phyloP scores from a whole-genome alignment of 2,113 vertebrate genomes.

The Psilopogon haemacephalus region DNA sequence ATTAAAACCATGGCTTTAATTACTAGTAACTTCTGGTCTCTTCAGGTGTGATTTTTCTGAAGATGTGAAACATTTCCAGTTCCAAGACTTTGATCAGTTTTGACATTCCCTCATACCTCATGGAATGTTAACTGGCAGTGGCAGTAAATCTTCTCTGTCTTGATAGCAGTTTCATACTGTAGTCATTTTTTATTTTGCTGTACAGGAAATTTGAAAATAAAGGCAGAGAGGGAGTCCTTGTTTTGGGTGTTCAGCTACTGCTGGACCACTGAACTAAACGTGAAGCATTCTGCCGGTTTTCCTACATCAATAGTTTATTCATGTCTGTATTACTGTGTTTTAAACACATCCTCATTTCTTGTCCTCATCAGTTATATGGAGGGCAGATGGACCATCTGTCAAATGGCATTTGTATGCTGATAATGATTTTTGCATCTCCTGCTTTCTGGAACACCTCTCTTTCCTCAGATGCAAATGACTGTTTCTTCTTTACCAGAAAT shows the following conservation, averaged over 20 bases:
- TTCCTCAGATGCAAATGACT: not conserved
- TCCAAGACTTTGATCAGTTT: not conserved
- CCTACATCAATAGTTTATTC: not conserved
- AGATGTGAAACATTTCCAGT: not conserved
- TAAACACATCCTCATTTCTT: not conserved
- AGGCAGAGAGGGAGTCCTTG: not conserved
- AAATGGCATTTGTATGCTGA: not conserved
- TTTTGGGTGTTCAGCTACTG: not conserved
- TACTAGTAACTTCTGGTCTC: not conserved
- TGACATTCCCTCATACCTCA: not conserved
- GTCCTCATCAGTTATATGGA: not conserved
- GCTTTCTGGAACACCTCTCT: not conserved
- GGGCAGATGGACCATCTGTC: not conserved
- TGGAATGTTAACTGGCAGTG: not conserved
- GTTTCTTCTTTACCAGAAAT: conserved; percentile 78
- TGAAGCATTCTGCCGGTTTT: not conserved
- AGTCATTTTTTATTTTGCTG: not conserved
- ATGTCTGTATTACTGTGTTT: not conserved
- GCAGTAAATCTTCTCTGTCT: not conserved
- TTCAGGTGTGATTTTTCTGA: not conserved
- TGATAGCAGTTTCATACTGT: not conserved
- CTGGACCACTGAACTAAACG: not conserved
- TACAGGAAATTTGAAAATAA: not conserved
- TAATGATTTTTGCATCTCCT: not conserved
- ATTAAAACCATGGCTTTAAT: not conserved